Evolutionary conservation across 2,888 invertebrate genomes (phyloP).

Genomic region (Leptarthrus brevirostris): DNA sequence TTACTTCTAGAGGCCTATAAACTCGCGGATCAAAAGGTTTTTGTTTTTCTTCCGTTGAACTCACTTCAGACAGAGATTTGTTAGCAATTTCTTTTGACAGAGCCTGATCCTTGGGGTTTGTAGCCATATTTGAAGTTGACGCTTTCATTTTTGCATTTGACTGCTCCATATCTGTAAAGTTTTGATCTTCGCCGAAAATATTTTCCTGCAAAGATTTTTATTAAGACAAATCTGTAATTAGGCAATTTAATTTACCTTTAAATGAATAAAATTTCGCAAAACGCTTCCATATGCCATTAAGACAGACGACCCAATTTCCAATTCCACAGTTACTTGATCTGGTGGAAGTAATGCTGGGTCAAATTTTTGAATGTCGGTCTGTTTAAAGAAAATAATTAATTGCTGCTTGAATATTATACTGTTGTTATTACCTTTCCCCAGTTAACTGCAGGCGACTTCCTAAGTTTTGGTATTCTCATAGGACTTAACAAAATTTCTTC

Average conservation of each 20-base stretch:
- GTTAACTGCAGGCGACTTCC: slow-evolving; percentile 77
- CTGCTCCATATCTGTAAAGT: slow-evolving; percentile 91
- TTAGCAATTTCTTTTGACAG: slow-evolving; percentile 61
- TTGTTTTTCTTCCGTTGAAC: slow-evolving; percentile 71
- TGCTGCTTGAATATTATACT: slow-evolving; percentile 37
- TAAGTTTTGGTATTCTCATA: slow-evolving; percentile 85
- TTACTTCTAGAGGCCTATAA: slow-evolving; percentile 90
- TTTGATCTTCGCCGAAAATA: slow-evolving; percentile 96
- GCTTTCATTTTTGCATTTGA: slow-evolving; percentile 68
- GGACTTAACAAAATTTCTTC: slow-evolving; percentile 93
- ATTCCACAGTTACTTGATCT: slow-evolving; percentile 90
- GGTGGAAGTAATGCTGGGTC: slow-evolving; percentile 87
- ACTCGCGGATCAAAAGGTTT: slow-evolving; percentile 85
- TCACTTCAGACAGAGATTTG: slow-evolving; percentile 66
- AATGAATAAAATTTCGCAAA: slow-evolving; percentile 86
- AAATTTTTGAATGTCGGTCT: slow-evolving; percentile 79
- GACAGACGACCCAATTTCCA: slow-evolving; percentile 95
- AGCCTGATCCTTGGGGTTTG: slow-evolving; percentile 65
- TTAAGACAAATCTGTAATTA: neutral
- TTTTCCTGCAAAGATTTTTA: slow-evolving; percentile 76
- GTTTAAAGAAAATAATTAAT: slow-evolving; percentile 52
- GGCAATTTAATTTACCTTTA: slow-evolving; percentile 71
- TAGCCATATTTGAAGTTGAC: slow-evolving; percentile 63
- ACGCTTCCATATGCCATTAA: slow-evolving; percentile 92
- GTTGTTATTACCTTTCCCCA: slow-evolving; percentile 70